Conservation (phyloP, 2,797 vertebrate species). For the Pachyuromys duprasi region DNA sequence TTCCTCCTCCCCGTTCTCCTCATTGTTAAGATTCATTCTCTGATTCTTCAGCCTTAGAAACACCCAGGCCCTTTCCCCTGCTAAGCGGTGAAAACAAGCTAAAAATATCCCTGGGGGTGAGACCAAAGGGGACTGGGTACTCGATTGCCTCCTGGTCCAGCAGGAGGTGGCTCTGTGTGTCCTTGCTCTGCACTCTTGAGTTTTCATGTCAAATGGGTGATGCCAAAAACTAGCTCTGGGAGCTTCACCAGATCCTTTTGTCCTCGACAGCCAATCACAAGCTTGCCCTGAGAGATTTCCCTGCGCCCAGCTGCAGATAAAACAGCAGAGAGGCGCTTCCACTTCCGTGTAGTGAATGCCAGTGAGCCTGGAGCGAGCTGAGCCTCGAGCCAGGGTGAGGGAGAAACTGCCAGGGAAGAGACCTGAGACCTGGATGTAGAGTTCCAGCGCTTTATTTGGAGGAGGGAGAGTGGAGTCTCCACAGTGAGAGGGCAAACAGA, state of each 20-base stretch:
- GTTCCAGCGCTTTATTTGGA: not conserved
- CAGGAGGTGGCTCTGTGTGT: not conserved
- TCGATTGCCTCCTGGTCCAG: not conserved
- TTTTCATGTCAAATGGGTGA: not conserved
- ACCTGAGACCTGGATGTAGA: accelerated
- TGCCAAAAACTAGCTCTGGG: not conserved
- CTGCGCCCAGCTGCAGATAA: not conserved
- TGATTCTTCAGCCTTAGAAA: not conserved
- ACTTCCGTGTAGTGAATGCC: not conserved
- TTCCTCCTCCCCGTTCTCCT: not conserved
- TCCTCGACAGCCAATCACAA: not conserved
- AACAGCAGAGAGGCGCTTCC: not conserved
- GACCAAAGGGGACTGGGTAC: not conserved
- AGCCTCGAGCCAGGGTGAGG: not conserved
- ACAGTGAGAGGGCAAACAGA: not conserved
- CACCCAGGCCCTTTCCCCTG: not conserved
- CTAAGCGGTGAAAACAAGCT: not conserved
- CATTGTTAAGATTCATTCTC: not conserved
- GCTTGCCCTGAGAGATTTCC: not conserved
- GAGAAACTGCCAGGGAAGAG: not conserved
- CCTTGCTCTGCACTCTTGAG: not conserved
- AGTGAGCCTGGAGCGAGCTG: not conserved
- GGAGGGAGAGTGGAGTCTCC: not conserved
- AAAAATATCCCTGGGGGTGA: not conserved
- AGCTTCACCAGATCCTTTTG: not conserved